These are phyloP conservation scores for Perdita meconis DNA, from an alignment of 2,888 invertebrate genomes.

Conservation along the genomic window DNA sequence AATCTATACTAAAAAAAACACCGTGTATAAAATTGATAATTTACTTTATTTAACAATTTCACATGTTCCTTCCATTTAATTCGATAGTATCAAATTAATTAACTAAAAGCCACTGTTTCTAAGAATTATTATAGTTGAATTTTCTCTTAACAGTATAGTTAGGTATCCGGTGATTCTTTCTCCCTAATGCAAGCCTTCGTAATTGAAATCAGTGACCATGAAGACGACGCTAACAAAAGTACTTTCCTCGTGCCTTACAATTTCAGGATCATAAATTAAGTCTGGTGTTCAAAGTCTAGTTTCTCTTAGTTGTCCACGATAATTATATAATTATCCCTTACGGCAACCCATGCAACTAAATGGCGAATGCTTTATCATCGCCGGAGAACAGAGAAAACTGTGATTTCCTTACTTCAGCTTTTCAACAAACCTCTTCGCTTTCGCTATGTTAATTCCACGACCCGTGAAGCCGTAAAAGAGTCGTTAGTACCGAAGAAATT, in stretches of 20 bases:
- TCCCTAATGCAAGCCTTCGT: constrained; percentile 8
- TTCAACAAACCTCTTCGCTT: constrained; percentile 32
- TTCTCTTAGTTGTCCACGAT: constrained; percentile 50
- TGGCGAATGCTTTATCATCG: constrained; percentile 16
- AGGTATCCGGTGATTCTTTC: constrained; percentile 10
- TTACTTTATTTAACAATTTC: background rate
- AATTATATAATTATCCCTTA: constrained; percentile 41
- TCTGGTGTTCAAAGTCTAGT: constrained; percentile 24
- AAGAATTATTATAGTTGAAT: constrained; percentile 3
- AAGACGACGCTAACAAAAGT: constrained; percentile 48
- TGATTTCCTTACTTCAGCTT: constrained; percentile 23
- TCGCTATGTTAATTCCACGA: constrained; percentile 17
- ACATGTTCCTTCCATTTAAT: constrained; percentile 18
- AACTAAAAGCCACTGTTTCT: constrained; percentile 12
- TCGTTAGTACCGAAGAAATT: constrained; percentile 33
- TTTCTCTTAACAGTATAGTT: constrained; percentile 29
- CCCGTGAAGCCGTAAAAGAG: constrained; percentile 32
- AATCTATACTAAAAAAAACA: no score
- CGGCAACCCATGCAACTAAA: constrained; percentile 18
- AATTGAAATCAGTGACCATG: constrained; percentile 35
- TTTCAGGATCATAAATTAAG: constrained; percentile 59
- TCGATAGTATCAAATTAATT: background rate
- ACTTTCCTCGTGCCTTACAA: constrained; percentile 35
- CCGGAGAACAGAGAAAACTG: constrained; percentile 38
- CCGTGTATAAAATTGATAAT: no score